These are phyloP conservation scores for Crossocerus cetratus DNA, from an alignment of 2,888 invertebrate genomes.

Conservation along the genomic window DNA sequence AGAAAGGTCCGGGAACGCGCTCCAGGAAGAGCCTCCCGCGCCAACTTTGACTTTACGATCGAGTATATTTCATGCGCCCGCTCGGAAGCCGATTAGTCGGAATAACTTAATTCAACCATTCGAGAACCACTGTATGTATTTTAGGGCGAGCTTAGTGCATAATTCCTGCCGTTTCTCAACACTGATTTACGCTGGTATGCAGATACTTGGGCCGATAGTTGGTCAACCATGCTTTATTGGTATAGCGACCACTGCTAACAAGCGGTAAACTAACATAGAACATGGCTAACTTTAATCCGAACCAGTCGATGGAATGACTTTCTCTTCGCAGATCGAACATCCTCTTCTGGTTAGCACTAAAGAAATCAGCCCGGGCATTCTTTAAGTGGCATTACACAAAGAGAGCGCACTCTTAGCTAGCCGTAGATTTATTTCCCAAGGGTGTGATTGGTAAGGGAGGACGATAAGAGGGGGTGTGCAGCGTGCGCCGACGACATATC, in stretches of 20 bases:
- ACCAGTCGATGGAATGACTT: conserved; percentile 8
- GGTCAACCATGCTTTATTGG: conserved; percentile 53
- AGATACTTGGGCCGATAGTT: conserved; percentile 25
- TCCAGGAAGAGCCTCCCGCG: conserved; percentile 41
- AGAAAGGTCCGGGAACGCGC: conserved; percentile 5
- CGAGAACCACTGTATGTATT: conserved; percentile 39
- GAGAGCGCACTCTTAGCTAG: not conserved
- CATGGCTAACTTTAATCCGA: not conserved
- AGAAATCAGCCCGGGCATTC: too few species aligned
- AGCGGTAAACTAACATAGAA: conserved; percentile 45
- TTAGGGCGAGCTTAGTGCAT: conserved; percentile 23
- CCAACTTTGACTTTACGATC: conserved; percentile 56
- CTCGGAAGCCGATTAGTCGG: conserved; percentile 59
- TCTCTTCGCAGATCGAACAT: too few species aligned
- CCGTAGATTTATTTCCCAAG: too few species aligned
- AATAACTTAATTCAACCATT: conserved; percentile 61
- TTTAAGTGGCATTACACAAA: conserved; percentile 14
- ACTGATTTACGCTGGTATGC: conserved; percentile 45
- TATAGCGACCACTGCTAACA: conserved; percentile 23
- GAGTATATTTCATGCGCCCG: conserved; percentile 52
- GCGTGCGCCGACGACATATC: conserved; percentile 17
- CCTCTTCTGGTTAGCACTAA: too few species aligned
- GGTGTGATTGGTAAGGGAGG: conserved; percentile 2
- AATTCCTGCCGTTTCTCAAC: conserved; percentile 39
- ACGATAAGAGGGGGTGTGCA: not conserved